These are phyloP conservation scores for Erebia ligea DNA, from an alignment of 2,888 invertebrate species.

Conservation along the genomic window DNA sequence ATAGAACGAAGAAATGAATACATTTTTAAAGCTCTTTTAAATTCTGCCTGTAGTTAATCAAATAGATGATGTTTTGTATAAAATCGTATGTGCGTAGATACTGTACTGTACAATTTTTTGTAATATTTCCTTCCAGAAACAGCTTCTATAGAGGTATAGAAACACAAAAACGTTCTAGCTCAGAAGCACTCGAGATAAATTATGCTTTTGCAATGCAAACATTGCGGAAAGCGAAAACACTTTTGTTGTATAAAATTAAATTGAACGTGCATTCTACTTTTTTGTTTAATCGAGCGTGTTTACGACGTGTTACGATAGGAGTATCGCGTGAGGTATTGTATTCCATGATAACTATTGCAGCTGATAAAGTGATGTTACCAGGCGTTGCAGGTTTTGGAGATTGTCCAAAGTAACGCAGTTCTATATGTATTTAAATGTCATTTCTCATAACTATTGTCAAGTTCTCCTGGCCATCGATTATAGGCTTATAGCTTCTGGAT, in stretches of 20 bases:
- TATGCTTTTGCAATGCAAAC: slow-evolving; percentile 10
- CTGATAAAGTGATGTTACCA: slow-evolving; percentile 21
- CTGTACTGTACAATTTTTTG: no score
- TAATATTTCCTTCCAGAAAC: no score
- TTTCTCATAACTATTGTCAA: no score
- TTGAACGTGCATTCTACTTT: slow-evolving; percentile 49
- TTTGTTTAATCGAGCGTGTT: slow-evolving; percentile 53
- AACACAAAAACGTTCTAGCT: slow-evolving; percentile 5
- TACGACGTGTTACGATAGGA: slow-evolving; percentile 48
- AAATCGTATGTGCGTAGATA: no score
- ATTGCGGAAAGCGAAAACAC: slow-evolving; percentile 24
- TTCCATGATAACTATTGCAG: slow-evolving; percentile 23
- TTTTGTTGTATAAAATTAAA: slow-evolving; percentile 47
- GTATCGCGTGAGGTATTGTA: slow-evolving; percentile 27
- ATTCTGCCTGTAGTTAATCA: no score
- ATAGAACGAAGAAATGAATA: no score
- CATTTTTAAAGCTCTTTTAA: no score
- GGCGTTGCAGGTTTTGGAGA: slow-evolving; percentile 6
- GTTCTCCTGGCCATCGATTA: no score
- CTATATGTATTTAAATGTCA: background rate
- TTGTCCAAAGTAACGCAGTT: slow-evolving; percentile 1
- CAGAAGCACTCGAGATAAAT: slow-evolving; percentile 23
- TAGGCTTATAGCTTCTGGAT: no score
- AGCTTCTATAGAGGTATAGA: background rate
- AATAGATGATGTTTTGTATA: no score